These are phyloP conservation scores for Agriopis marginaria DNA, from an alignment of 2,888 invertebrate genomes.

Conservation along the genomic window DNA sequence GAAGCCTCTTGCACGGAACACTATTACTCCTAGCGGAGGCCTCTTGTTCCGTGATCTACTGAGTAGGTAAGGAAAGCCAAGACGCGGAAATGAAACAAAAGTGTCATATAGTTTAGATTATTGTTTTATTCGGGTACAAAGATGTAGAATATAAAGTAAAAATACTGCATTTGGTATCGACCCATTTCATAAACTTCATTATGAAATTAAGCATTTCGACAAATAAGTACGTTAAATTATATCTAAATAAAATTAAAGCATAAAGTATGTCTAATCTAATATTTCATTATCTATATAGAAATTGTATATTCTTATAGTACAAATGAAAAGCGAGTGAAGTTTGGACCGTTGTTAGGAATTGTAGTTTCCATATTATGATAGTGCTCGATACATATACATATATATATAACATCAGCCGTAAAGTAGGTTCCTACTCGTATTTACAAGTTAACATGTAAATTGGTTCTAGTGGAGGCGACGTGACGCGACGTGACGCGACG, in stretches of 20 bases:
- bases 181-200: constrained; percentile 81
- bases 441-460: constrained; percentile 77
- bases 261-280: constrained; percentile 72
- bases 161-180: constrained; percentile 86
- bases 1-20: too few relatives aligned
- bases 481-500: too few relatives aligned
- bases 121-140: constrained; percentile 85
- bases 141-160: constrained; percentile 85
- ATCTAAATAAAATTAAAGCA: constrained; percentile 84
- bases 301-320: constrained; percentile 81
- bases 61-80: too few relatives aligned
- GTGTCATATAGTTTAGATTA: constrained; percentile 59
- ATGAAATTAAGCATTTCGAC: constrained; percentile 84
- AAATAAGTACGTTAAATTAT: constrained; percentile 81
- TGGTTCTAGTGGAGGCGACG: constrained; percentile 63
- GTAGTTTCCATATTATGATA: constrained; percentile 71
- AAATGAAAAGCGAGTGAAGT: constrained; percentile 85
- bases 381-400: constrained; percentile 69
- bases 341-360: constrained; percentile 86
- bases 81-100: constrained; percentile 51
- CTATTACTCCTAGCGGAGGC: too few relatives aligned
- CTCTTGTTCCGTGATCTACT: too few relatives aligned
- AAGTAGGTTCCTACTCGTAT: constrained; percentile 67
- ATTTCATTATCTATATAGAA: constrained; percentile 81
- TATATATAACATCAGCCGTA: constrained; percentile 69